Evolutionary conservation across 2,113 vertebrate species (phyloP).

Genomic region (Albula goreensis): DNA sequence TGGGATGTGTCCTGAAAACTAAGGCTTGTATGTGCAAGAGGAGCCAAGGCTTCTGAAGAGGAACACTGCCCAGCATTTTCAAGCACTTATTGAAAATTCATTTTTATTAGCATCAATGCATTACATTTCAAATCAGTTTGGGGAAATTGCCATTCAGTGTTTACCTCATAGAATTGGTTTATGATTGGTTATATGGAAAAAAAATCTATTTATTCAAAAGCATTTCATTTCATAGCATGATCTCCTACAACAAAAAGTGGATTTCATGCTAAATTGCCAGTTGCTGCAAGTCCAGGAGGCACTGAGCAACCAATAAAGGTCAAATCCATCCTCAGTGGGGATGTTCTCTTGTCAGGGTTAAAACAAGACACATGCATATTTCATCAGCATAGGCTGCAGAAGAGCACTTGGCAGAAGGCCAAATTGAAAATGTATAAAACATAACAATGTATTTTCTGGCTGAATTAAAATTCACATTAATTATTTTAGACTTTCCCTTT

Average conservation of each 20-base stretch:
- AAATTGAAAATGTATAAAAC: slow-evolving; percentile 51
- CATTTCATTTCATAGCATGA: not conserved
- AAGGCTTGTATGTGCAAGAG: not conserved
- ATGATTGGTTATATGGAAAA: not conserved
- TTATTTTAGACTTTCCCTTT: slow-evolving; percentile 37
- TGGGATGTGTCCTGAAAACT: not conserved
- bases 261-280: not conserved
- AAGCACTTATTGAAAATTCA: slow-evolving; percentile 4
- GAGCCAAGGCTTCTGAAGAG: not conserved
- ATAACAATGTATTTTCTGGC: slow-evolving; percentile 40
- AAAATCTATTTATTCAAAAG: not conserved
- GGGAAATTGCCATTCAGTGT: slow-evolving; percentile 2
- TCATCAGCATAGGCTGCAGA: slow-evolving; percentile 45
- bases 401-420: slow-evolving; percentile 48
- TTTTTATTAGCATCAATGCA: slow-evolving; percentile 7
- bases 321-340: slow-evolving; percentile 33
- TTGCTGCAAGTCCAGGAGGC: slow-evolving; percentile 7
- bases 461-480: slow-evolving; percentile 31
- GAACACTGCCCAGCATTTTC: not conserved
- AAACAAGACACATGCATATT: slow-evolving; percentile 57
- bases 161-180: not conserved
- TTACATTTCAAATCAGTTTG: not conserved
- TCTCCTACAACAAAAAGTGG: slow-evolving; percentile 8
- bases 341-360: slow-evolving; percentile 40
- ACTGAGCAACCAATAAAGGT: slow-evolving; percentile 41